Evolutionary conservation across 2,113 vertebrate species (phyloP), one percentile per base, ranked within the genome.

Genomic region (Callocephalon fimbriatum): DNA sequence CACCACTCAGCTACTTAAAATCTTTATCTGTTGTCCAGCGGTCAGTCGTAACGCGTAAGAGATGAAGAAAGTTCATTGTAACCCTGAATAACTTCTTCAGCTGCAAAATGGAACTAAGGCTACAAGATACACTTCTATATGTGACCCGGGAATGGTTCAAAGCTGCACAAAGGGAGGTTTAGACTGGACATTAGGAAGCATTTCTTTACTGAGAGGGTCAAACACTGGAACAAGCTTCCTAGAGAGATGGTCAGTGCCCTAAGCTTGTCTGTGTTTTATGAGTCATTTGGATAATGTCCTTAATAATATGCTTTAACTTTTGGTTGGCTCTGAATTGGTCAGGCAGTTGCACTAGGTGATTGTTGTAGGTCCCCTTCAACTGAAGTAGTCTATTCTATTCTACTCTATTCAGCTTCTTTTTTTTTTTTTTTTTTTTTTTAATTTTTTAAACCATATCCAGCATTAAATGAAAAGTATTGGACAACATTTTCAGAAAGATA

Each of bases 21-120:
- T n/a, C 37, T n/a, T 18, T 16, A 56, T 58, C 53, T 31, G 23
- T 11, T 31, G 16, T 12, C 37, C 40, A 61, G 11, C 1, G 3
- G 32, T 38, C 19, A 56, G 15, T 19, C 37, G 8, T 31, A 79
- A 71, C 1, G 1, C 13, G 1, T 10, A 37, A 1, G 1, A 66
- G 51, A n/a, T 12, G 65, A 31, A 61, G 37, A 65, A 86, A 7
- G 20, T 32, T 74, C 25, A 38, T 7, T 68, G 51, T 21, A 79
- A 54, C n/a, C n/a, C n/a, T n/a, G n/a, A n/a, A n/a, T n/a, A n/a
- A n/a, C n/a, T n/a, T n/a, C n/a, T n/a, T n/a, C n/a, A n/a, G n/a
- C n/a, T n/a, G n/a, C n/a, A n/a, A n/a, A n/a, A n/a, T n/a, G n/a
- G n/a, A n/a, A n/a, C n/a, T n/a, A n/a, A n/a, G n/a, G n/a, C n/a